These are phyloP conservation scores for Malurus alboscapulatus DNA, from an alignment of 2,113 vertebrate genomes.

Conservation along the genomic window DNA sequence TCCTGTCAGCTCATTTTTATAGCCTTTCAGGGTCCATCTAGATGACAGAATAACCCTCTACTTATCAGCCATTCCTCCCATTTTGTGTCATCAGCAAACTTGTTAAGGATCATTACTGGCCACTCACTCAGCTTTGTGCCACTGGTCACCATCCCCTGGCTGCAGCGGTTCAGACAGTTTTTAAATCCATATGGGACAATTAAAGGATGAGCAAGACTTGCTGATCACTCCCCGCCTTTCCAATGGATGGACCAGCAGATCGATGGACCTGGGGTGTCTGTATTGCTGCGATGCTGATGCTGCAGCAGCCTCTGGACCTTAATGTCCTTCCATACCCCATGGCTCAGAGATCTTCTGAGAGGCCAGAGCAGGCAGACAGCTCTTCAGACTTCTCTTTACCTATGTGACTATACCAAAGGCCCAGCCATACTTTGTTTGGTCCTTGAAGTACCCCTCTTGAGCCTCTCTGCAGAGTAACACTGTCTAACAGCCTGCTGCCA, in stretches of 20 bases:
- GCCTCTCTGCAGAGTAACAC: neutral
- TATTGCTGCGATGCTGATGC: neutral
- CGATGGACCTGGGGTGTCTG: rapidly evolving
- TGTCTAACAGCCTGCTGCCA: neutral
- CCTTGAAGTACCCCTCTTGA: neutral
- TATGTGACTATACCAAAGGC: neutral
- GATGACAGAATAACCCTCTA: neutral
- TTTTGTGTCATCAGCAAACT: neutral
- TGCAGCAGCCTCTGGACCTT: neutral
- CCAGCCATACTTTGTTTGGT: neutral
- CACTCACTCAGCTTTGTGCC: neutral
- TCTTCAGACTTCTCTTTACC: neutral
- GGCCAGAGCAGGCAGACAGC: neutral
- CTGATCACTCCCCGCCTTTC: neutral
- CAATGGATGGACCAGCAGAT: neutral
- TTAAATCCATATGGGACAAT: neutral
- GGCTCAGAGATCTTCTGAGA: neutral
- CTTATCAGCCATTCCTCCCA: neutral
- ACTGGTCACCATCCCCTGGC: neutral
- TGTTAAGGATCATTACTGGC: neutral
- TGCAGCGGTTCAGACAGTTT: neutral
- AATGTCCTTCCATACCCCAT: neutral
- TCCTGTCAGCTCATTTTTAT: neutral
- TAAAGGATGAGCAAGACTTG: neutral
- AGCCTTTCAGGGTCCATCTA: neutral